Base-by-base conservation (phyloP, 2,797 vertebrate species). In the Coracias cyanogaster region DNA sequence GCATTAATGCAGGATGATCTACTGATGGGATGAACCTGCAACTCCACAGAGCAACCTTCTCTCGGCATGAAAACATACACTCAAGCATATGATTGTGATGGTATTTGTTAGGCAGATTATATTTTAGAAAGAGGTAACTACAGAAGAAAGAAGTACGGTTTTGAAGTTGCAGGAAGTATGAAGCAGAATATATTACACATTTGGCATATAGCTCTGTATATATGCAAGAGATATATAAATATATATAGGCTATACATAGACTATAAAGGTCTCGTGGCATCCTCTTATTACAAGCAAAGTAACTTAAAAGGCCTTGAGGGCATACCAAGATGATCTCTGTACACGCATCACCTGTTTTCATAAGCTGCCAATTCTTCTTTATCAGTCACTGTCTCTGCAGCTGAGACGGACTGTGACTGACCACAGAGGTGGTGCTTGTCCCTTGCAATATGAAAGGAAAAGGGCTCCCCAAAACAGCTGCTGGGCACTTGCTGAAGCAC, bases 1-100 rank as follows among this genome's bases (percentile, higher is more conserved):
- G 71, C 60, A 78, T 90, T 93, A 96, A 52, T 51, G 57, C 65
- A 78, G 91, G 93, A 96, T 94, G 71, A 96, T 73, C 80, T 90
- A 57, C 74, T 71, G 80, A 80, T 19, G 52, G 91, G 94, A 86
- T 89, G 81, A 90, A 57, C 77, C 39, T 66, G 35, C 31, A 69
- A 24, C 31, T 81, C 52, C 67, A 31, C 62, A 61, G 45, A 80
- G 60, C 28, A 85, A 45, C 67, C 57, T 54, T 57, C 82, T 54
- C 66, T 51, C 29, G 88, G 86, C 46, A 4, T 17, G 29, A 28
- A 61, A 90, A 31, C 37, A 21, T 14, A 76, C n/a, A 31, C 70
- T 52, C 0, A 1, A 51, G 39, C 31, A 17, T 9, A 15, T 2
- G 1, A n/a, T 12, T 10, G 2, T n/a, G 29, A 25, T 41, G 48